Evolutionary conservation across 2,888 invertebrate genomes (phyloP).

Genomic region (Sesia apiformis): DNA sequence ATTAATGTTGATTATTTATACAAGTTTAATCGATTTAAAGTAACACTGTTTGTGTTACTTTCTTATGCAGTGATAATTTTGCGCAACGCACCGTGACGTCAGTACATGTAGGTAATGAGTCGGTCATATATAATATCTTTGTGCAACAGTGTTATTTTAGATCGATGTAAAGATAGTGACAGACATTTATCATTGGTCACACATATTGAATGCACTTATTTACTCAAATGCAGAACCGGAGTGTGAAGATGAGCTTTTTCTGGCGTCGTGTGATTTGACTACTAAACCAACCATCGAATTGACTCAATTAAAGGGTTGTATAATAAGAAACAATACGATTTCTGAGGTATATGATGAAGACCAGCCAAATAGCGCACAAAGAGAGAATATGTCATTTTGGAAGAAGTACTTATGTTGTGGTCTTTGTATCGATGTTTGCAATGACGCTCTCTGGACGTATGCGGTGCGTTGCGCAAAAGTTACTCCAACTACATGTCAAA

Average conservation of each 20-base stretch:
- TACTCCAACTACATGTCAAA: constrained; percentile 29
- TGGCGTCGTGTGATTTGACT: constrained; percentile 49
- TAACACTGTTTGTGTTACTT: constrained; percentile 43
- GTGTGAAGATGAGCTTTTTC: constrained; percentile 37
- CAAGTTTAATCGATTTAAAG: constrained; percentile 23
- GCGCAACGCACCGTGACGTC: constrained; percentile 37
- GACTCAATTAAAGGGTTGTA: constrained; percentile 35
- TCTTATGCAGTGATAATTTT: constrained; percentile 18
- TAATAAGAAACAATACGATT: constrained; percentile 29
- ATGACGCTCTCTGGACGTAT: constrained; percentile 39
- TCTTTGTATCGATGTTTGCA: constrained; percentile 23
- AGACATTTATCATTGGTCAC: neutral
- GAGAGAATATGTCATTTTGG: constrained; percentile 21
- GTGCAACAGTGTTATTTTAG: constrained; percentile 48
- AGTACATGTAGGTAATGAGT: neutral
- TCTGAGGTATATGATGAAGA: constrained; percentile 20
- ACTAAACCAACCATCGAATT: constrained; percentile 19
- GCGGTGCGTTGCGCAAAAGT: constrained; percentile 55
- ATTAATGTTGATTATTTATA: neutral
- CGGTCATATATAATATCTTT: neutral
- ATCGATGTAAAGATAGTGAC: constrained; percentile 4
- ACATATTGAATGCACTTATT: neutral
- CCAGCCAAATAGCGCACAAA: constrained; percentile 4
- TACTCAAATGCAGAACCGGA: constrained; percentile 13
- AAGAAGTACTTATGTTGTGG: constrained; percentile 36